These are phyloP conservation scores for Vombatus ursinus DNA, from an alignment of 2,113 vertebrate genomes.

Conservation along the genomic window DNA sequence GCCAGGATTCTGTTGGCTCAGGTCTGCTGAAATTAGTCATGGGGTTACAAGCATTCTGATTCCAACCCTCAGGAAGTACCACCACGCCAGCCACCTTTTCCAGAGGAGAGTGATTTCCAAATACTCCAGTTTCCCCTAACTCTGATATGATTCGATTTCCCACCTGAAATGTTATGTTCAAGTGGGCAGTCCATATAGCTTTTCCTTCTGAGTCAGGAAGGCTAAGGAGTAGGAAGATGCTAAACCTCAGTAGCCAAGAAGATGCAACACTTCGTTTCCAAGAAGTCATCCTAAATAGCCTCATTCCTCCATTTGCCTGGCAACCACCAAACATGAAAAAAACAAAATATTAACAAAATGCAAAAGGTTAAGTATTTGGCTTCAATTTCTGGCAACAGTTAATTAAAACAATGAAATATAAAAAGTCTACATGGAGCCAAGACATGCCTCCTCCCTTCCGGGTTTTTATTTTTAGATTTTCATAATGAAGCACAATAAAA, in stretches of 20 bases:
- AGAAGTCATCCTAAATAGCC: slow-evolving; percentile 1
- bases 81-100: slow-evolving; percentile 60
- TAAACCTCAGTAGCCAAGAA: slow-evolving; percentile 34
- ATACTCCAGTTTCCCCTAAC: slow-evolving; percentile 60
- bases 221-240: slow-evolving; percentile 61
- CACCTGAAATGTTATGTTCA: slow-evolving; percentile 68
- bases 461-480: slow-evolving; percentile 63
- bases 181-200: slow-evolving; percentile 41
- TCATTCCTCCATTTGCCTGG: slow-evolving; percentile 56
- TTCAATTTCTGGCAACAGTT: neutral
- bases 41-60: slow-evolving; percentile 50
- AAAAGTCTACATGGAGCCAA: slow-evolving; percentile 38
- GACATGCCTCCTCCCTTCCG: slow-evolving; percentile 13
- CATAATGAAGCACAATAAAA: slow-evolving; percentile 53
- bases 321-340: slow-evolving; percentile 42
- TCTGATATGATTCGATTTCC: slow-evolving; percentile 65
- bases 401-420: slow-evolving; percentile 40
- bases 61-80: slow-evolving; percentile 63
- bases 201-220: slow-evolving; percentile 38
- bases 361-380: slow-evolving; percentile 28
- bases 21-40: slow-evolving; percentile 63
- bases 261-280: slow-evolving; percentile 30
- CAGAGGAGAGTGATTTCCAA: slow-evolving; percentile 71
- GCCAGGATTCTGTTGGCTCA: slow-evolving; percentile 49
- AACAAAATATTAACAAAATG: slow-evolving; percentile 30